A percentile compares a stretch with the other conserved stretches of the same genome.
Conservation (phyloP, 53 echinoderm and acorn worm species). For the Temnopleurus reevesii region DNA sequence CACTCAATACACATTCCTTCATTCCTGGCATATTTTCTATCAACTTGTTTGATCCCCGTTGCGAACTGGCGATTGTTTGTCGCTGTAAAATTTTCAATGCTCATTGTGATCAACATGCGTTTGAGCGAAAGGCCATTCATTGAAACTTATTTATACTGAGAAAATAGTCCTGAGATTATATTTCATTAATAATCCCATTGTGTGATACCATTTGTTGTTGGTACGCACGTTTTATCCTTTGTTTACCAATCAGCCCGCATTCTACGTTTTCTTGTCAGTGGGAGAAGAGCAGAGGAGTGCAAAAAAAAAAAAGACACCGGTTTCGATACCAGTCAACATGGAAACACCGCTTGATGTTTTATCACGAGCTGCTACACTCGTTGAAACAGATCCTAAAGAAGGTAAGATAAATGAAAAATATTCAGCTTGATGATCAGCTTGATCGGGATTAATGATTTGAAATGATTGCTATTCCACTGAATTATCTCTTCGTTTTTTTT, state of each 20-base stretch:
- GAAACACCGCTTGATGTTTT: conserved; percentile 90
- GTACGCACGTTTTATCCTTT: conserved; percentile 2
- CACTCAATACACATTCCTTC: conserved; percentile 83
- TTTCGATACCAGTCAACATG: conserved; percentile 53
- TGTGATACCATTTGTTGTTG: neutral
- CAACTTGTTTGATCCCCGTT: conserved; percentile 99
- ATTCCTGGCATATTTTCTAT: conserved; percentile 97
- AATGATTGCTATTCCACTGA: neutral
- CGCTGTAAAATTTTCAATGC: conserved; percentile 26
- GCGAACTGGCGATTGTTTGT: conserved; percentile 56
- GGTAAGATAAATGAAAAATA: conserved; percentile 53
- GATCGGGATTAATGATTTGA: neutral
- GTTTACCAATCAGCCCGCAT: conserved; percentile 26
- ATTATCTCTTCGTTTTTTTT: too few species aligned
- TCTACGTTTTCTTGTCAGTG: conserved; percentile 6
- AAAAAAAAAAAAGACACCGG: neutral
- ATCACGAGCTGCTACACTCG: conserved; percentile 86
- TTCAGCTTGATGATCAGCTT: neutral
- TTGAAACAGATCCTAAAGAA: conserved; percentile 75
- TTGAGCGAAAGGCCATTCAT: neutral
- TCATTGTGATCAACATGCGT: conserved; percentile 35
- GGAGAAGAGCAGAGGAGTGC: neutral
- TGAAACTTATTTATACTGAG: neutral
- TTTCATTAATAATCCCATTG: neutral
- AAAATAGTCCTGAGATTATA: neutral